Percentiles rank a stretch among this genome's conserved stretches.
Conservation (phyloP, 2,797 vertebrate genomes). For the Cuculus canorus region DNA sequence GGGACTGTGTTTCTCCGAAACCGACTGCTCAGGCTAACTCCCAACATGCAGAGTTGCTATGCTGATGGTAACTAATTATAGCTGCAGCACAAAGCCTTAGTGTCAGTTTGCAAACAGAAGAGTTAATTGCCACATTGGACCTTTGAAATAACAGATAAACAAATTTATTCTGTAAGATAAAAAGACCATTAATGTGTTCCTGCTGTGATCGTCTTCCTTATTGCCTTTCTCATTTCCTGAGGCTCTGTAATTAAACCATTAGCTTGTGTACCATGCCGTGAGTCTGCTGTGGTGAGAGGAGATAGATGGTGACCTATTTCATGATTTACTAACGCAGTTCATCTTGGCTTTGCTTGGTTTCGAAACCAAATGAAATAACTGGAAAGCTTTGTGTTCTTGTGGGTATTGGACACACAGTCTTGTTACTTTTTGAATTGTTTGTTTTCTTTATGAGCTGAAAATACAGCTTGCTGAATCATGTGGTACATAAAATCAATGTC, state of each 20-base stretch:
- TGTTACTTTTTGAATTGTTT: neutral
- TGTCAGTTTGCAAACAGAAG: slow-evolving; percentile 73
- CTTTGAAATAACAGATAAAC: slow-evolving; percentile 75
- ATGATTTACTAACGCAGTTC: neutral
- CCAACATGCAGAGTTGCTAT: slow-evolving; percentile 7
- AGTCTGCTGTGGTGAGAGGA: slow-evolving; percentile 24
- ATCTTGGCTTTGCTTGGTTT: slow-evolving; percentile 3
- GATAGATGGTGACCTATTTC: neutral
- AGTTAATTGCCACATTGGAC: slow-evolving; percentile 76
- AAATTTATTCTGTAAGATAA: slow-evolving; percentile 74
- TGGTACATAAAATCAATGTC: neutral
- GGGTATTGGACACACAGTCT: neutral
- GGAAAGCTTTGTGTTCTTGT: neutral
- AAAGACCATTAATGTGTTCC: slow-evolving; percentile 67
- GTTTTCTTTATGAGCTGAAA: neutral
- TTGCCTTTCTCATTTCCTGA: slow-evolving; percentile 63
- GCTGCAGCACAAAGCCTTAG: slow-evolving; percentile 53
- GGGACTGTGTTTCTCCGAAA: neutral
- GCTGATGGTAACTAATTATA: slow-evolving; percentile 72
- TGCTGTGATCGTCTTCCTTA: slow-evolving; percentile 62
- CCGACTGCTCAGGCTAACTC: neutral
- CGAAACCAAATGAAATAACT: neutral
- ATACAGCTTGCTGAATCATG: neutral
- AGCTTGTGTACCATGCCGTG: slow-evolving; percentile 1
- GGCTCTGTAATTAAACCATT: slow-evolving; percentile 71